Evolutionary conservation across 2,888 invertebrate genomes (phyloP), one percentile per base, ranked within the genome.

Genomic region (Tubulanus polymorphus): DNA sequence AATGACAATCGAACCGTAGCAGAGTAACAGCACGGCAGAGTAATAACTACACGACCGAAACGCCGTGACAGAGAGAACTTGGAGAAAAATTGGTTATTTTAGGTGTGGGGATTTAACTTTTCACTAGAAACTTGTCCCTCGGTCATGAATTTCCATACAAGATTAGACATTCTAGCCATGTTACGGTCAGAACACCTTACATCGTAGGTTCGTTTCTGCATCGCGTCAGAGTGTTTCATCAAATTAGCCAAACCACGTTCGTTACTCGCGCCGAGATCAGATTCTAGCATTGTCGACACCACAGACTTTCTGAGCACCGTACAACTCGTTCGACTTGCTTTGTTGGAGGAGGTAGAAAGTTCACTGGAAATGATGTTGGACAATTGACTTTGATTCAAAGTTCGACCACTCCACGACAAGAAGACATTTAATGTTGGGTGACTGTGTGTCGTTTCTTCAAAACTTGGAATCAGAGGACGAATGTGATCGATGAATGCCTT

Each of bases 401-500:
- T 41, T 23, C 41, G 41, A 41, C 41, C 41, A 41, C 41, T 41
- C 41, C 41, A 41, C 6, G 41, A 41, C 41, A 41, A 41, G 41
- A 41, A 41, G 41, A 41, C 41, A 41, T 41, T 41, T 41, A 15
- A 41, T 41, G 41, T 41, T 41, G 41, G 6, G 6, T 41, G 41
- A 15, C 41, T 8, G 15, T 41, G 41, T 15, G 6, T 41, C 15
- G 41, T 15, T 41, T 41, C 41, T 8, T 41, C 41, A 41, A 41
- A 41, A 41, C 41, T 41, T 15, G 41, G 41, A 41, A 41, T 41
- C 41, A 41, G 41, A 41, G 41, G 5, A 41, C 41, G 41, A 41
- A 41, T 41, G 15, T 41, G 41, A 41, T 41, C 41, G 41, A 41
- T 41, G 41, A 41, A 41, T 41, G 15, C 41, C 5, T 41, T 41